Conservation (phyloP, 2,888 invertebrate genomes). For the Agonopterix arenella region DNA sequence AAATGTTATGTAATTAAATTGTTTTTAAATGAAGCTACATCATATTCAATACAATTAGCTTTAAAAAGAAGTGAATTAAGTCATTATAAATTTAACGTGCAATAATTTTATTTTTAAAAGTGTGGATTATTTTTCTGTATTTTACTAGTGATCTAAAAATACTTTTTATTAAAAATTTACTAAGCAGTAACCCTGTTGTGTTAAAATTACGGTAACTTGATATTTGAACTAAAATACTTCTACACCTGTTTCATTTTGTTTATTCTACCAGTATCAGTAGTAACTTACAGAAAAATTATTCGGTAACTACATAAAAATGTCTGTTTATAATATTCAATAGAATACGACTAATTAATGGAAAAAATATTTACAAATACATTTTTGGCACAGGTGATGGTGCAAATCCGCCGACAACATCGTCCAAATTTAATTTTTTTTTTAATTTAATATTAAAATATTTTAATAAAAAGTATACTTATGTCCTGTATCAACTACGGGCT, state of each 20-base stretch:
- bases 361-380: conserved; percentile 57
- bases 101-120: conserved; percentile 2
- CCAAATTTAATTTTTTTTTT: conserved; percentile 29
- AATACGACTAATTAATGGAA: conserved; percentile 42
- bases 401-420: conserved; percentile 38
- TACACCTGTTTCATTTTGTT: neutral
- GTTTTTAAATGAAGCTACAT: no score
- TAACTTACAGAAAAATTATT: conserved; percentile 18
- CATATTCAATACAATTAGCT: no score
- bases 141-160: neutral
- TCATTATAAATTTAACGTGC: neutral
- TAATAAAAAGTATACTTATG: conserved; percentile 49
- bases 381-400: conserved; percentile 71
- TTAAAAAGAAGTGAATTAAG: neutral
- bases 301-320: conserved; percentile 31
- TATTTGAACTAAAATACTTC: neutral
- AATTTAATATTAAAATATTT: conserved; percentile 47
- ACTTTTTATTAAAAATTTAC: no score
- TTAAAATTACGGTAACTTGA: no score
- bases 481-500: conserved; percentile 69
- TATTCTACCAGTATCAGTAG: conserved; percentile 18
- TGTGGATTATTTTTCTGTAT: neutral
- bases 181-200: no score
- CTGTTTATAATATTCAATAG: conserved; percentile 32
- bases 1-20: no score